Percentiles rank a stretch among this genome's conserved stretches.
Conservation (phyloP, 2,888 invertebrate species). For the Mechanitis messenoides region DNA sequence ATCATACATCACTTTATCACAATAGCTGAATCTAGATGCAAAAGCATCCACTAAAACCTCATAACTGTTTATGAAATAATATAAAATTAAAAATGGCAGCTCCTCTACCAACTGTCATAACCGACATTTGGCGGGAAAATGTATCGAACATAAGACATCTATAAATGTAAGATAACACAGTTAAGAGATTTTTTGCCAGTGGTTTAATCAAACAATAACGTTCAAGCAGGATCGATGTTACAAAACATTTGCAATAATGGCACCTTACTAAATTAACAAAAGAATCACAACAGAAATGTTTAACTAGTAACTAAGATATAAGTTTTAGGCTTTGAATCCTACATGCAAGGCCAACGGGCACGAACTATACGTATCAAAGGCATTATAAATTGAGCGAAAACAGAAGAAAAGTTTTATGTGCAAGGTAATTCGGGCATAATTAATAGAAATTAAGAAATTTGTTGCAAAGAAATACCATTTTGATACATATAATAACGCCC, state of each 20-base stretch:
- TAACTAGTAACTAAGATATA: conserved; percentile 34
- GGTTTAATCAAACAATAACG: conserved; percentile 33
- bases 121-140: conserved; percentile 2
- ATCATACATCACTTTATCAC: conserved; percentile 71
- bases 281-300: conserved; percentile 58
- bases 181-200: conserved; percentile 24
- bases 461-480: conserved; percentile 9
- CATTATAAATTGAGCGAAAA: conserved; percentile 8
- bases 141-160: not conserved
- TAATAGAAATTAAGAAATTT: not conserved
- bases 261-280: conserved; percentile 62
- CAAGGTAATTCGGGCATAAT: not conserved
- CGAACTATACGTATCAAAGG: conserved; percentile 28
- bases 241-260: conserved; percentile 63
- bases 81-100: conserved; percentile 11
- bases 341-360: conserved; percentile 30
- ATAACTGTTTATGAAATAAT: conserved; percentile 38
- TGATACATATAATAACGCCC: conserved; percentile 28
- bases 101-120: conserved; percentile 4
- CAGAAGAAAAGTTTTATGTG: conserved; percentile 2
- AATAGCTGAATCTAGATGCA: conserved; percentile 48
- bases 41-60: conserved; percentile 44
- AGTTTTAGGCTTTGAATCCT: conserved; percentile 23
- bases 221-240: conserved; percentile 53
- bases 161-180: conserved; percentile 8